These are phyloP conservation scores for Lampris megalopsis DNA, from an alignment of 2,113 vertebrate species.

Conservation along the genomic window DNA sequence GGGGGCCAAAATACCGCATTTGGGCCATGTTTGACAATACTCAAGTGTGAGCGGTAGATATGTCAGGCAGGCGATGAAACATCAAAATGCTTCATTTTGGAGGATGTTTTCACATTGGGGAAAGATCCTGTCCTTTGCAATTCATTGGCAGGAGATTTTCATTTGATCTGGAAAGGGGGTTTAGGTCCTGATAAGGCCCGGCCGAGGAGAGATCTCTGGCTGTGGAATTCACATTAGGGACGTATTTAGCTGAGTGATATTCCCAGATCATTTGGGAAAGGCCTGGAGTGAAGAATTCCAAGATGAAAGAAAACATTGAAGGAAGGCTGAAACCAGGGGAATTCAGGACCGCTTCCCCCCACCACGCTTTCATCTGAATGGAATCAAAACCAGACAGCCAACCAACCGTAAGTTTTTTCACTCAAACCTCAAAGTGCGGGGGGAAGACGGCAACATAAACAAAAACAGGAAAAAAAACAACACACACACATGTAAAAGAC, in stretches of 20 bases:
- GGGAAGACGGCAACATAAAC: slow-evolving; percentile 14
- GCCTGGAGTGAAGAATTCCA: slow-evolving; percentile 42
- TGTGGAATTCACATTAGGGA: slow-evolving; percentile 42
- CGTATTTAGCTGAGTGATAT: slow-evolving; percentile 31
- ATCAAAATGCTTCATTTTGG: slow-evolving; percentile 51
- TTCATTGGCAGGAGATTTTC: slow-evolving; percentile 65
- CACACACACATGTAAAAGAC: slow-evolving; percentile 6
- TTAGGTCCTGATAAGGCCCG: slow-evolving; percentile 42
- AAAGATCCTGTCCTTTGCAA: slow-evolving; percentile 67
- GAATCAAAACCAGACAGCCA: slow-evolving; percentile 49
- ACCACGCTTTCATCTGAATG: slow-evolving; percentile 38
- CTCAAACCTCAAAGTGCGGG: slow-evolving; percentile 17
- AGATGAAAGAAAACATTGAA: slow-evolving; percentile 55
- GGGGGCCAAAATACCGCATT: slow-evolving; percentile 13
- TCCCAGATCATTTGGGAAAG: slow-evolving; percentile 34
- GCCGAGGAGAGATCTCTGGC: slow-evolving; percentile 60
- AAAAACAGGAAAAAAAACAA: slow-evolving; percentile 34
- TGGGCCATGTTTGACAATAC: slow-evolving; percentile 48
- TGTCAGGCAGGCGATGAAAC: slow-evolving; percentile 57
- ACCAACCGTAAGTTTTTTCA: slow-evolving; percentile 12
- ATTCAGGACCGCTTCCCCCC: slow-evolving; percentile 31
- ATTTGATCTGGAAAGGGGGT: slow-evolving; percentile 62
- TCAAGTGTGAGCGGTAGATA: slow-evolving; percentile 57
- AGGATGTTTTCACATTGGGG: slow-evolving; percentile 29
- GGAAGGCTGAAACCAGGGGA: slow-evolving; percentile 37